These are phyloP conservation scores for Ornithoptera alexandrae DNA, from an alignment of 2,888 invertebrate genomes.

Conservation along the genomic window DNA sequence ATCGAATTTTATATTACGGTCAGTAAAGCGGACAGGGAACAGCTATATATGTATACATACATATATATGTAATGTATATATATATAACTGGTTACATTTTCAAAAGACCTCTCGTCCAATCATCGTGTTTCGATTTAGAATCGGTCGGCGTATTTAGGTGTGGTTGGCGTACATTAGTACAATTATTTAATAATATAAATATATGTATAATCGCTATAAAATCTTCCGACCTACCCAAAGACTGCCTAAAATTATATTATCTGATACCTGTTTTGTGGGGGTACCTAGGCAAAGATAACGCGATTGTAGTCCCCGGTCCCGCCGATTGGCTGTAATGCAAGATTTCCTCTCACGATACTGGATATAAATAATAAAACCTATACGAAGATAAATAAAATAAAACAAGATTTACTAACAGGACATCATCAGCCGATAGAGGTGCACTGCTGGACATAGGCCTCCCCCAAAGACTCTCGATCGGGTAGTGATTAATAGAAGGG, in stretches of 20 bases:
- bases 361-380: neutral
- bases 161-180: slow-evolving; percentile 43
- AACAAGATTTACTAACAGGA: neutral
- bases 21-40: too few relatives aligned
- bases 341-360: slow-evolving; percentile 35
- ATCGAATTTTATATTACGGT: too few relatives aligned
- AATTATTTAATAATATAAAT: slow-evolving; percentile 36
- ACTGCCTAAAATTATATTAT: slow-evolving; percentile 76
- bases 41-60: neutral
- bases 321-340: slow-evolving; percentile 61
- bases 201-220: slow-evolving; percentile 63
- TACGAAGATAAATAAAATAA: neutral
- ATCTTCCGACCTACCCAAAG: slow-evolving; percentile 81
- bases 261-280: slow-evolving; percentile 68
- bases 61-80: neutral
- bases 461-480: too few relatives aligned
- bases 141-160: slow-evolving; percentile 54
- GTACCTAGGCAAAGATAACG: slow-evolving; percentile 57
- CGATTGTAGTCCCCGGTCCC: slow-evolving; percentile 59
- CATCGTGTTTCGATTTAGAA: slow-evolving; percentile 49
- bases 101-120: slow-evolving; percentile 40
- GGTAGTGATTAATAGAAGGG: too few relatives aligned
- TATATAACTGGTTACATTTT: slow-evolving; percentile 28
- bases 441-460: neutral
- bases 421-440: too few relatives aligned